Conservation (phyloP, 2,113 vertebrate genomes). For the Paramisgurnus dabryanus region DNA sequence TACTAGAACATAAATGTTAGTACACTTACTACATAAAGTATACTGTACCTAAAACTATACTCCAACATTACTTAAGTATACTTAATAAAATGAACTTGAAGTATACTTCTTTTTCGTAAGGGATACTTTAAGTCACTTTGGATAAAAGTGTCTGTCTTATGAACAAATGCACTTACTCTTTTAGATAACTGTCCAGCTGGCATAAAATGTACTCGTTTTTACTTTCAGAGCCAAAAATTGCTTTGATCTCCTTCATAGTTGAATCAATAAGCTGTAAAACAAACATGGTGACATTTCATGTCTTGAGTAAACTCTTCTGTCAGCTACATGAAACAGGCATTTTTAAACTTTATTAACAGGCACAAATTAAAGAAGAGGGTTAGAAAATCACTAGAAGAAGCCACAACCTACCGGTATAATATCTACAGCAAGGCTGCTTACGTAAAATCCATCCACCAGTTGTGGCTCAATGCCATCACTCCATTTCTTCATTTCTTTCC, state of each 20-base stretch:
- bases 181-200: constrained; percentile 75
- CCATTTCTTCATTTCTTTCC: constrained; percentile 80
- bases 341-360: too few relatives aligned
- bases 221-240: constrained; percentile 59
- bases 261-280: constrained; percentile 72
- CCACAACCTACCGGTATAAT: constrained; percentile 63
- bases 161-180: constrained; percentile 68
- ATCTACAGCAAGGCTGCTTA: constrained; percentile 83
- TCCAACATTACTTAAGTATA: too few relatives aligned
- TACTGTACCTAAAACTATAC: too few relatives aligned
- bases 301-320: neutral
- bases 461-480: constrained; percentile 70
- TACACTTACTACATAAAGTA: too few relatives aligned
- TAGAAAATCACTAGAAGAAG: neutral
- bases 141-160: too few relatives aligned
- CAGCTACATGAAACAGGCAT: neutral
- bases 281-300: neutral
- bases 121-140: too few relatives aligned
- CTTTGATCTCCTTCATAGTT: constrained; percentile 61
- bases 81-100: too few relatives aligned
- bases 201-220: constrained; percentile 61
- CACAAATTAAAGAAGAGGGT: neutral
- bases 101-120: too few relatives aligned
- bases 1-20: too few relatives aligned
- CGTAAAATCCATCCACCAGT: constrained; percentile 71